Base-by-base conservation (phyloP, 2,113 vertebrate genomes). In the Panthera tigris region DNA sequence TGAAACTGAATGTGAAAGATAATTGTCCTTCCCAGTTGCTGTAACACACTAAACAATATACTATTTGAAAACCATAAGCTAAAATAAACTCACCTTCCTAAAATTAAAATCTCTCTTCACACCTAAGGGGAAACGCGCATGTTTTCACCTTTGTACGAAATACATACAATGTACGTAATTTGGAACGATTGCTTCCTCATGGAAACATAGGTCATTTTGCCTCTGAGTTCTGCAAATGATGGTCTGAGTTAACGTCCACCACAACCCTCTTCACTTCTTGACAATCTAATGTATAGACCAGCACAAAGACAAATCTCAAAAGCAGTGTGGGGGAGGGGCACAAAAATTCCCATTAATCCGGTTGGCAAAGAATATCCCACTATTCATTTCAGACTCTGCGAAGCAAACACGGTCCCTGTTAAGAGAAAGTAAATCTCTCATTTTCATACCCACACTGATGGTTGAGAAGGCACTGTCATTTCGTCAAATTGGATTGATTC, bases 1-100 rank as follows among this genome's bases (percentile, higher is more conserved):
- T 84, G 48, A 45, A 97, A 78, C 97, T 93, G 95, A 98, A 97
- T 74, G 63, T 57, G 88, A 98, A 98, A 96, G 74, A 97, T 96
- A 98, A 97, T 27, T 94, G 52, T 55, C 96, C 52, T 79, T 97
- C 86, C 7, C 69, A 7, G 7, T 76, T 76, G 68, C 89, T 96
- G 83, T 95, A 97, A 93, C 69, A 97, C 0, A 1, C 97, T 81
- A 94, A 91, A 94, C 36, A 98, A 86, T 52, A 96, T 29, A 93
- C 78, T 73, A 31, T 76, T 88, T 93, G 50, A 39, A 78, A 89
- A 90, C 41, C 79, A 41, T 39, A 91, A 57, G 33, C 52, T 25
- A 19, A 93, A 71, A 83, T 48, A 65, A 14, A 2, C 15, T 90
- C 50, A 45, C 29, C 90, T 93, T 84, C n/a, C 19, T 69, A 84